Base-by-base conservation (phyloP, 2,888 invertebrate genomes). In the Tanytarsus gracilentus region DNA sequence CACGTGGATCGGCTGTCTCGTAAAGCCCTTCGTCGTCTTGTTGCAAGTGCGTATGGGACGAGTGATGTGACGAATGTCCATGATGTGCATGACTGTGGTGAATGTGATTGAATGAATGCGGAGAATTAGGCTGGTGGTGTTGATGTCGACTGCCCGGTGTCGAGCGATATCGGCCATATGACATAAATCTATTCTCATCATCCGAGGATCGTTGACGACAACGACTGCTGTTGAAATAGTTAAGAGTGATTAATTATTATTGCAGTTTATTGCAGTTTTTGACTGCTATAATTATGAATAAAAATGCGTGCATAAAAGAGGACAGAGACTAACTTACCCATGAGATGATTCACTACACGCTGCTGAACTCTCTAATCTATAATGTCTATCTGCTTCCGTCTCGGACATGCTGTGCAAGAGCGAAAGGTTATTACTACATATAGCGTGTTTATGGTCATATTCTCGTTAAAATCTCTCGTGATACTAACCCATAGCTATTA, bases 351-450 rank as follows among this genome's bases (percentile, higher is more conserved):
- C 84, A 75, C 86, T 87, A 76, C 79, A 82, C 69, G 79, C 79
- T 67, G 76, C 77, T 64, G 82, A 82, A 67, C 86, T 78, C 78
- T 91, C 91, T 75, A 87, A 80, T 76, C 89, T 80, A 75, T 88
- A 90, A 74, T 88, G 89, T 61, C 92, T 81, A 72, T 93, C 92
- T 58, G 86, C 86, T 72, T 93, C 93, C 56, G 88, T 86, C 75
- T 93, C 93, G 61, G 91, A 90, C 75, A 79, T 77, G 66, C 77
- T 73, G 44, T 44, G 14, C 16, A 18, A 16, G n/a, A 36, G n/a
- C 16, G 36, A 16, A 36, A 36, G n/a, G 16, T 36, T 23, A 44
- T 21, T 44, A 44, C 11, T 18, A 44, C 23, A 44, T 9, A 44
- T 44, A 23, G 44, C 11, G 18, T n/a, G 23, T 18, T 44, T 8